Conservation (phyloP, 2,113 vertebrate species). For the Leptodactylus fuscus region DNA sequence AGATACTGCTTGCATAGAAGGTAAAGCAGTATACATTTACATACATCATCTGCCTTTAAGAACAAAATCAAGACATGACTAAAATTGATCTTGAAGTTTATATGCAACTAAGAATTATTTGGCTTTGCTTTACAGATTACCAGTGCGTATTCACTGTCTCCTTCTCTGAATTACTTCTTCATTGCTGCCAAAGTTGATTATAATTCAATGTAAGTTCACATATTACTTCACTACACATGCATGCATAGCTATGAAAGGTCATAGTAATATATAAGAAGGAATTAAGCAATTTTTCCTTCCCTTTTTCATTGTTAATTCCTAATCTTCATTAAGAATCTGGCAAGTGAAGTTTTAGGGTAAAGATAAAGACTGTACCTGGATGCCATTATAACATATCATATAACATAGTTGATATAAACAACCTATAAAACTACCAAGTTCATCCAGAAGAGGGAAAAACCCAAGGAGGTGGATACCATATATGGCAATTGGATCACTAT, state of each 20-base stretch:
- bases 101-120: not conserved
- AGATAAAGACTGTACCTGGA: too few relatives aligned
- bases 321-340: too few relatives aligned
- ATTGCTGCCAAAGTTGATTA: constrained; percentile 13
- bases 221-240: not conserved
- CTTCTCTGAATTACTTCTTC: constrained; percentile 21
- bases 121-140: constrained; percentile 21
- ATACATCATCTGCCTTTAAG: not conserved
- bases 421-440: too few relatives aligned
- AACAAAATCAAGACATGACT: too few relatives aligned
- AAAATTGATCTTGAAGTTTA: not conserved
- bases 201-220: constrained; percentile 11
- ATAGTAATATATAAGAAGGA: not conserved
- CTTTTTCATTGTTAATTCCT: not conserved
- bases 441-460: too few relatives aligned
- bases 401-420: too few relatives aligned
- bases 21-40: too few relatives aligned
- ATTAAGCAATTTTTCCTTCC: not conserved
- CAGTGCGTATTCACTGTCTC: not conserved
- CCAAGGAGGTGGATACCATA: too few relatives aligned
- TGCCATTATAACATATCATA: too few relatives aligned
- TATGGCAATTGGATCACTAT: too few relatives aligned
- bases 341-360: too few relatives aligned
- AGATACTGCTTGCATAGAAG: too few relatives aligned
- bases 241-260: not conserved